These are phyloP conservation scores for Caenorhabditis zanzibari DNA, from an alignment of 2,888 invertebrate genomes.

Conservation along the genomic window DNA sequence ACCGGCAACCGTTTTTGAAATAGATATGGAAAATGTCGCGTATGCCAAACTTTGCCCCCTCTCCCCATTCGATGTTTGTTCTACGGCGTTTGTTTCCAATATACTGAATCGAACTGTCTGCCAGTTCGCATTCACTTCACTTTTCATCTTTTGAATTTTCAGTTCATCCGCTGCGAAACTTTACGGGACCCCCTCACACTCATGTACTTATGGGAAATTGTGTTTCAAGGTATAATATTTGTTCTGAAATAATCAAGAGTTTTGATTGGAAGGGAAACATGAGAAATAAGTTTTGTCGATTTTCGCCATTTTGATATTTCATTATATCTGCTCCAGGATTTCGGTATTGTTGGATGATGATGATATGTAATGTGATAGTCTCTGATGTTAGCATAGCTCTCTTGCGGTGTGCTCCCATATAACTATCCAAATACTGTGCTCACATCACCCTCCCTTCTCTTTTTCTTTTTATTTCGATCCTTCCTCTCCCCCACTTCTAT, in stretches of 20 bases:
- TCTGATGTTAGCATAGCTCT: conserved; percentile 61
- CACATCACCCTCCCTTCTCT: conserved; percentile 4
- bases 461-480: conserved; percentile 14
- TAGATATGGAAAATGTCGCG: conserved; percentile 11
- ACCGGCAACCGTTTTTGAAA: conserved; percentile 12
- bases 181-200: neutral
- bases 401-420: conserved; percentile 54
- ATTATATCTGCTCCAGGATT: neutral
- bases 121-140: neutral
- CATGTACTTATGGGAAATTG: neutral
- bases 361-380: conserved; percentile 64
- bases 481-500: neutral
- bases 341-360: conserved; percentile 18
- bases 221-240: conserved; percentile 4
- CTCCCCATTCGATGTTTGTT: conserved; percentile 43
- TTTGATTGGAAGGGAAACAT: too few species aligned
- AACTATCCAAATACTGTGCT: conserved; percentile 66
- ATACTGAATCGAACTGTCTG: conserved; percentile 41
- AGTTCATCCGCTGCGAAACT: neutral
- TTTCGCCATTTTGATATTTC: too few species aligned
- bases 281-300: too few species aligned
- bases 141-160: conserved; percentile 5
- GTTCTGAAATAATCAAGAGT: too few species aligned
- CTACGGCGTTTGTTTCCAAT: conserved; percentile 36
- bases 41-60: conserved; percentile 28